These are phyloP conservation scores for Augochlorella aurata DNA, from an alignment of 2,888 invertebrate genomes.

Conservation along the genomic window DNA sequence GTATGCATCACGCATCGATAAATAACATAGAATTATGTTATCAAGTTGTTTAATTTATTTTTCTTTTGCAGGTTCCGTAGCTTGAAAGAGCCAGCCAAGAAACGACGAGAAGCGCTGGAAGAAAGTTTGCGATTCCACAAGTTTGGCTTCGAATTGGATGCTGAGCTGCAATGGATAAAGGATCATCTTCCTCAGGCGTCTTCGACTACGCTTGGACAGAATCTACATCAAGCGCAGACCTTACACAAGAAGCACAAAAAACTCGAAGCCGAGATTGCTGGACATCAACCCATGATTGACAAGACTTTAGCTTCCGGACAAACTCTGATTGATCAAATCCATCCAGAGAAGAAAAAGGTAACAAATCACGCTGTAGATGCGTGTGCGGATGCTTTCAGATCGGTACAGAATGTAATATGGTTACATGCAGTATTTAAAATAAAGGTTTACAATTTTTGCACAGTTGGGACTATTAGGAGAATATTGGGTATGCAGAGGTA, in stretches of 20 bases:
- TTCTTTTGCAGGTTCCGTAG: constrained; percentile 84
- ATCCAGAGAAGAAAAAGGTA: constrained; percentile 91
- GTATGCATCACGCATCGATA: constrained; percentile 73
- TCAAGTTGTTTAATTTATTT: not conserved
- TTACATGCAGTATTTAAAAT: constrained; percentile 41
- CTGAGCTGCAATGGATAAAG: constrained; percentile 97
- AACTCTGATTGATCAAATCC: constrained; percentile 88
- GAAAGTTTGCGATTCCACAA: constrained; percentile 94
- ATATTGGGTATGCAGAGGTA: constrained; percentile 72
- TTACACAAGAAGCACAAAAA: constrained; percentile 97
- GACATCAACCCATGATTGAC: constrained; percentile 92
- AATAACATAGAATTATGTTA: not conserved
- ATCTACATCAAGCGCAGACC: constrained; percentile 95
- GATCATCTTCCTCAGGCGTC: constrained; percentile 93
- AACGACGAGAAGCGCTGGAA: constrained; percentile 90
- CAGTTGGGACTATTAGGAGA: constrained; percentile 75
- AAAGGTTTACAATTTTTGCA: constrained; percentile 74
- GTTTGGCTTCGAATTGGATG: constrained; percentile 95
- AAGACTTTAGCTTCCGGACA: constrained; percentile 92
- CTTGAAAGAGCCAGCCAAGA: constrained; percentile 88
- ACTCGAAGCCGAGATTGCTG: constrained; percentile 93
- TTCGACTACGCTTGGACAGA: constrained; percentile 90
- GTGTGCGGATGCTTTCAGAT: constrained; percentile 12
- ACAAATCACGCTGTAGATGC: not conserved
- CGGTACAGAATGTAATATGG: not conserved